A percentile compares a stretch with the other conserved stretches of the same genome.
phyloP scores from a whole-genome alignment of 92 coral and sea anemone species.

The Siderastrea radians region DNA sequence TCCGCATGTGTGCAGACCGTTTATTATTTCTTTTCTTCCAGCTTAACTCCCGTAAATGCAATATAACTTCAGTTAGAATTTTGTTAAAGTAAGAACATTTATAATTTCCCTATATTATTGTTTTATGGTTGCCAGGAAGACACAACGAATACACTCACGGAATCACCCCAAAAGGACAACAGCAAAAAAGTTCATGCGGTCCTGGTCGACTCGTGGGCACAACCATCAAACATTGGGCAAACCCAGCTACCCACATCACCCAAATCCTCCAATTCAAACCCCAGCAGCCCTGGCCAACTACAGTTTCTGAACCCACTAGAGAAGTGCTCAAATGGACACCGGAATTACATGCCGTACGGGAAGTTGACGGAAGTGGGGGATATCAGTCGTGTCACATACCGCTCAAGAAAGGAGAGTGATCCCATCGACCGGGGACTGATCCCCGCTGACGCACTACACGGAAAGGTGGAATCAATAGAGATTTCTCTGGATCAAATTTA shows the following conservation, averaged over 20 bases:
- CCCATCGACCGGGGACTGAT: conserved; percentile 82
- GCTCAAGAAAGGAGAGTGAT: conserved; percentile 70
- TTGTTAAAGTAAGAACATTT: too few relatives aligned
- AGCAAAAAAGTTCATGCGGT: conserved; percentile 62
- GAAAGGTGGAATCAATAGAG: conserved; percentile 84
- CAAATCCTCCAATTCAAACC: neutral
- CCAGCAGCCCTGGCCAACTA: conserved; percentile 29
- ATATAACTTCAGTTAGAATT: too few relatives aligned
- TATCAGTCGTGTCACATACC: conserved; percentile 17
- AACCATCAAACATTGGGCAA: conserved; percentile 6
- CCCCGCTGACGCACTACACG: conserved; percentile 76
- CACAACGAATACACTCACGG: neutral
- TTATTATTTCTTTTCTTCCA: too few relatives aligned
- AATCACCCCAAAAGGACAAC: conserved; percentile 37
- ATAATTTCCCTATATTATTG: neutral
- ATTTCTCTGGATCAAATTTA: conserved; percentile 89
- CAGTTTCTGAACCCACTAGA: conserved; percentile 28
- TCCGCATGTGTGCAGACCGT: too few relatives aligned
- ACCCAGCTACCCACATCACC: neutral
- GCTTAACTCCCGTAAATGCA: too few relatives aligned
- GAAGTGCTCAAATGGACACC: conserved; percentile 11
- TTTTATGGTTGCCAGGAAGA: conserved; percentile 38
- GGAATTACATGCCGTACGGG: neutral
- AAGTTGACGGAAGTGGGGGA: conserved; percentile 15
- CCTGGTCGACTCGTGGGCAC: conserved; percentile 67